Evolutionary conservation across 1,140 invertebrate species (phyloP).

Genomic region (Chionoecetes opilio): DNA sequence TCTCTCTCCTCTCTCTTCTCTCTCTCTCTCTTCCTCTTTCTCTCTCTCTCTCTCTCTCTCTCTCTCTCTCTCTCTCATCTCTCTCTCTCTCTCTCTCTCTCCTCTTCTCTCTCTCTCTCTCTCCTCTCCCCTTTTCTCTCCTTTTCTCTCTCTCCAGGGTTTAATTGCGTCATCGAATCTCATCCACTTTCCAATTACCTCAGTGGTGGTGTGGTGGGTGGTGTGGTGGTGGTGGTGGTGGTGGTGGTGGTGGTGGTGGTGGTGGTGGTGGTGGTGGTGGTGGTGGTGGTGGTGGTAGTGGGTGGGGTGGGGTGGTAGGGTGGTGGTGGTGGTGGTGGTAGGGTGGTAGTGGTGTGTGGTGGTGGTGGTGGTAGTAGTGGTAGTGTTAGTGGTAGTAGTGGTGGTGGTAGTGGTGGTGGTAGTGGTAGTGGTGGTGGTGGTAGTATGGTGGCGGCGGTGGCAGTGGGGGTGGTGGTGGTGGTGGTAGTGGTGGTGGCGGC

Average conservation of each 20-base stretch:
- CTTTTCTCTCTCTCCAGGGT: neutral
- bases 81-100: neutral
- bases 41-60: no score
- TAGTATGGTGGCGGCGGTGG: neutral
- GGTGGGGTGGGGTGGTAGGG: no score
- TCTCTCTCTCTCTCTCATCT: neutral
- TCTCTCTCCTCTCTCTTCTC: no score
- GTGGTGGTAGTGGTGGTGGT: neutral
- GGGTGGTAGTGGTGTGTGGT: no score
- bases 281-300: no score
- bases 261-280: neutral
- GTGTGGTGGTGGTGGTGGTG: neutral
- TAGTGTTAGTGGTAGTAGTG: neutral
- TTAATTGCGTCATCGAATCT: slow-evolving; percentile 21
- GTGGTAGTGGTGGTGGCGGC: neutral
- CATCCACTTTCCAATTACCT: slow-evolving; percentile 3
- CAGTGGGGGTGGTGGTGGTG: neutral
- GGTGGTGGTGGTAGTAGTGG: neutral
- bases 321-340: neutral
- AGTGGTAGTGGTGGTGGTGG: no score
- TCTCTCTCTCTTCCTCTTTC: no score
- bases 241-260: no score
- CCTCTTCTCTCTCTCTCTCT: neutral
- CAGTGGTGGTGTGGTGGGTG: neutral
- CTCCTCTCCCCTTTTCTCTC: neutral